Evolutionary conservation across 2,888 invertebrate genomes (phyloP), one percentile per base, ranked within the genome.

Genomic region (Drosophila stalkeri): DNA sequence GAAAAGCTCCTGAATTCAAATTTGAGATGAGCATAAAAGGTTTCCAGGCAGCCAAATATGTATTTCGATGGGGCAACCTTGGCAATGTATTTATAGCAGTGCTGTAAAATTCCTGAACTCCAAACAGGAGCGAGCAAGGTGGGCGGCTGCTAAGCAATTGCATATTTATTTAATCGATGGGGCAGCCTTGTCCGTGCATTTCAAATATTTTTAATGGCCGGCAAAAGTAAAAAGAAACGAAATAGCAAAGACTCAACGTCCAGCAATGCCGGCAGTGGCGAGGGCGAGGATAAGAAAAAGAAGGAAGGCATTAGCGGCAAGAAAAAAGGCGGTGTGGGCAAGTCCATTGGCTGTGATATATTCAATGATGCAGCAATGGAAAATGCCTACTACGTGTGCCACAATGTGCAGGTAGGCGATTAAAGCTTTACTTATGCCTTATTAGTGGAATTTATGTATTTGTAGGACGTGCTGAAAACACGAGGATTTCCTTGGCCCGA

Each of bases 371-470:
- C 96, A 3, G 98, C 98, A 0, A 98, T 98, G 97, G 96, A 97
- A 79, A 98, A 98, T 90, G 97, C 98, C 0, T 98, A 98, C 92
- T 97, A 97, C 90, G 97, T 97, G 1, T 98, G 98, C 82, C 98
- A 98, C 91, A 98, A 98, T 91, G 96, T 98, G 1, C 98, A 98
- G 93, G 96, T 97, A 0, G 3, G 2, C 8, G 2, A 20, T 11
- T 3, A 1, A 0, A 16, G 1, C 35, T n/a, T 2, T 2, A 0
- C 6, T 8, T 2, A 16, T 1, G 0, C 3, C 27, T 9, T 7
- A 57, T 0, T n/a, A 41, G 33, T 16, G 1, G 12, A 16, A 20
- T 56, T 14, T 35, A 18, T 16, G 7, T 16, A 8, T 18, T 61
- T 81, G 20, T 95, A 96, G 93, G 98, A 98, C 90, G 94, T 98